phyloP scores from a whole-genome alignment of 2,888 invertebrate genomes.

The Maniola hyperantus region DNA sequence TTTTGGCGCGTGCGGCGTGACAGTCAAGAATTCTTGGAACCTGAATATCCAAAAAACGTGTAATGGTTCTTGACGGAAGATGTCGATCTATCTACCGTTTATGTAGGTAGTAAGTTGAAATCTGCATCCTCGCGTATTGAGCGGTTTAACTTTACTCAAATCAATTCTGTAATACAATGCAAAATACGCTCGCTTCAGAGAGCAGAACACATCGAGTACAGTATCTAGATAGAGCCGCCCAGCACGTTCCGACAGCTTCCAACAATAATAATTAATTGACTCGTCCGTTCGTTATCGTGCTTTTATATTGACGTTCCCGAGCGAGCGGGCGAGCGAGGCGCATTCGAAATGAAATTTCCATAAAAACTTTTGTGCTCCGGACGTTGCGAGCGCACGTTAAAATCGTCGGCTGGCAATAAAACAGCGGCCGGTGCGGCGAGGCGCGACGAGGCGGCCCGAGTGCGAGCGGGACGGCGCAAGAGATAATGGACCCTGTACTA shows the following conservation, averaged over 20 bases:
- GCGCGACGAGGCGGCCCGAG: conserved; percentile 76
- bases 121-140: conserved; percentile 29
- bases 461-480: conserved; percentile 70
- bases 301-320: conserved; percentile 81
- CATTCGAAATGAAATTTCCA: conserved; percentile 83
- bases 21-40: not conserved
- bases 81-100: not conserved
- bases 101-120: conserved; percentile 6
- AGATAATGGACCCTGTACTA: conserved; percentile 80
- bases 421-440: conserved; percentile 81
- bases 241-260: conserved; percentile 76
- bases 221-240: conserved; percentile 64
- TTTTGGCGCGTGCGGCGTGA: not conserved
- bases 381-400: conserved; percentile 83
- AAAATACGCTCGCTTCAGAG: conserved; percentile 44
- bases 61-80: not conserved
- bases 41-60: not conserved
- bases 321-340: conserved; percentile 77
- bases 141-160: conserved; percentile 35
- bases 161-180: conserved; percentile 45
- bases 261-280: conserved; percentile 83
- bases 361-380: conserved; percentile 83
- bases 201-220: conserved; percentile 53
- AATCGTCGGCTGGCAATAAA: conserved; percentile 83
- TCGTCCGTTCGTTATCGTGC: conserved; percentile 83